Evolutionary conservation across 2,888 invertebrate genomes (phyloP), one percentile per base, ranked within the genome.

Genomic region (Auanema sp.): DNA sequence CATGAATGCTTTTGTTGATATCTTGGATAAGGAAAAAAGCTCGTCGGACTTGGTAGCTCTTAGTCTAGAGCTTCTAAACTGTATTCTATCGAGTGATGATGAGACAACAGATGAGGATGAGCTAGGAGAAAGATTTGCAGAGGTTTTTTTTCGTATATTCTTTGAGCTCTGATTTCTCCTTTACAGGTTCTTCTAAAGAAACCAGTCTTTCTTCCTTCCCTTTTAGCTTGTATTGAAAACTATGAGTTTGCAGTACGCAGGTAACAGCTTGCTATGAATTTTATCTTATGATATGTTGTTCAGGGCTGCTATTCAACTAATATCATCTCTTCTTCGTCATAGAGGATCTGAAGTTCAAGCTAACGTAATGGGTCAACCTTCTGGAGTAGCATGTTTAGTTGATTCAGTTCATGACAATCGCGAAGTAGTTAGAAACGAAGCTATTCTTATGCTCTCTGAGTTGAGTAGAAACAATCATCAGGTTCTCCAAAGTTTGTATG

Each of bases 401-500:
- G 98, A 99, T 85, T 87, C 98, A 16, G 86, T 99, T 12, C 89
- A 90, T 4, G 98, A 99, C 79, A 91, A 90, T 60, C 88, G 97
- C 47, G 73, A 75, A 67, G 75, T 78, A 0, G 70, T 82, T 18
- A 70, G 77, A 64, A 84, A 84, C 23, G 82, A 90, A 89, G 89
- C 93, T 0, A 86, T 99, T 11, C 85, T 98, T 5, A 86, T 99
- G 54, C 87, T 99, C 0, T 92, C 92, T 70, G 92, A 93, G 80
- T 86, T 99, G 76, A 96, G 96, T 0, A 91, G 91, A 87, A 91
- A 91, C 14, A 96, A 98, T 86, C 92, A 94, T 0, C 96, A 84
- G 93, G 97, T 79, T 96, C n/a, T n/a, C n/a, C n/a, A n/a, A n/a
- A n/a, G n/a, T 97, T 97, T 86, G 96, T 97, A 79, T 94, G 97